Base-by-base conservation (phyloP, 1,140 invertebrate species). In the Drepana arcuata region DNA sequence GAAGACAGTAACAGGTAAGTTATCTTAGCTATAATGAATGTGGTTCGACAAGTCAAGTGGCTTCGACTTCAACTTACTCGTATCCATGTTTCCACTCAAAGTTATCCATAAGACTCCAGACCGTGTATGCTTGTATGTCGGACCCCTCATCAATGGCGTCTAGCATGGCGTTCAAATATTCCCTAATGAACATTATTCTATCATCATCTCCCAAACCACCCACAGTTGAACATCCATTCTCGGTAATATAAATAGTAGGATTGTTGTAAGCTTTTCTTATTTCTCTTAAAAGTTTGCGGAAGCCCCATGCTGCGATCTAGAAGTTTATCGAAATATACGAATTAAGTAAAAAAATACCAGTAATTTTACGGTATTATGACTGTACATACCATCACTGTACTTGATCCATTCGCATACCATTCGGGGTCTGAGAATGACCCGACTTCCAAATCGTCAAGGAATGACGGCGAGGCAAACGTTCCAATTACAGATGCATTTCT, bases 381-480 rank as follows among this genome's bases (percentile, higher is more conserved):
- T 21, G 18, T 21, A 4, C 18, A 21, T 21, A 5, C 18, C 18
- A 21, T 21, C 9, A 4, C 4, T 21, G 4, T 21, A 21, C 4
- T 21, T 21, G 18, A 21, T 21, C 4, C 18, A 21, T 21, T 21
- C 4, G 18, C 18, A 21, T n/a, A n/a, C n/a, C n/a, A n/a, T n/a
- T n/a, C n/a, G n/a, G n/a, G n/a, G n/a, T n/a, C n/a, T n/a, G n/a
- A n/a, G n/a, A n/a, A n/a, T n/a, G n/a, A n/a, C n/a, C n/a, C n/a
- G n/a, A n/a, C 67, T 5, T 73, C 79, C 55, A 80, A 72, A 44
- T 88, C 87, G 40, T 87, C 81, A 41, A 60, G 45, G 27, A 75
- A 83, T 0, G 86, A 87, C 1, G 85, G 86, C 9, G 71, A 52
- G 0, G 65, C 48, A 14, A 73, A 84, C 30, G 73, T 68, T 10